Percentiles rank a stretch among this genome's conserved stretches.
Conservation (phyloP, 2,113 vertebrate species). For the Dolichallabes microphthalmus region DNA sequence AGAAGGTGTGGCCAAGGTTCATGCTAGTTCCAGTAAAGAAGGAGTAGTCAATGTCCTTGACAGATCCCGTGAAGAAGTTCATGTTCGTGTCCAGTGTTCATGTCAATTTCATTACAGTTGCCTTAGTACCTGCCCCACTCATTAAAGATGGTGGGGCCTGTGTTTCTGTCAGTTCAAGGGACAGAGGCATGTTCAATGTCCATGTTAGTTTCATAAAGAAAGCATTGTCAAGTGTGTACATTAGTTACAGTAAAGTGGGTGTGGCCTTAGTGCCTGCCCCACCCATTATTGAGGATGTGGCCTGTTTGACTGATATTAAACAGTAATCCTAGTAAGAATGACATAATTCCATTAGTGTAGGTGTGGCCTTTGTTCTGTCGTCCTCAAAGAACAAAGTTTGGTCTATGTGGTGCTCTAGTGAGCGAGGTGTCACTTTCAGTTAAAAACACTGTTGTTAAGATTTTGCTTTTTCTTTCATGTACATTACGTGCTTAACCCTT, state of each 20-base stretch:
- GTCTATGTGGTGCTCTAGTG: background rate
- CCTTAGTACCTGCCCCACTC: background rate
- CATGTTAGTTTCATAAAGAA: background rate
- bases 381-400: background rate
- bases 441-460: background rate
- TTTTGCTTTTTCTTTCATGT: background rate
- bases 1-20: background rate
- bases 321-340: too few species aligned
- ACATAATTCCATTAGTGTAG: background rate
- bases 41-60: background rate
- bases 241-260: background rate
- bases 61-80: background rate
- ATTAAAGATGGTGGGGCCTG: background rate
- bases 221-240: background rate
- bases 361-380: background rate
- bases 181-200: background rate
- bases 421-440: background rate
- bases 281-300: too few species aligned
- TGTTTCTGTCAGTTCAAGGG: background rate
- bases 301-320: too few species aligned
- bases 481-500: too few species aligned
- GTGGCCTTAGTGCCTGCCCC: too few species aligned
- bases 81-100: too few species aligned
- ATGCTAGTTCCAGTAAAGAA: background rate
- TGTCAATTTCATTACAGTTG: background rate